These are phyloP conservation scores for Drosophila pandora DNA, from an alignment of 1,140 invertebrate species.

Conservation along the genomic window DNA sequence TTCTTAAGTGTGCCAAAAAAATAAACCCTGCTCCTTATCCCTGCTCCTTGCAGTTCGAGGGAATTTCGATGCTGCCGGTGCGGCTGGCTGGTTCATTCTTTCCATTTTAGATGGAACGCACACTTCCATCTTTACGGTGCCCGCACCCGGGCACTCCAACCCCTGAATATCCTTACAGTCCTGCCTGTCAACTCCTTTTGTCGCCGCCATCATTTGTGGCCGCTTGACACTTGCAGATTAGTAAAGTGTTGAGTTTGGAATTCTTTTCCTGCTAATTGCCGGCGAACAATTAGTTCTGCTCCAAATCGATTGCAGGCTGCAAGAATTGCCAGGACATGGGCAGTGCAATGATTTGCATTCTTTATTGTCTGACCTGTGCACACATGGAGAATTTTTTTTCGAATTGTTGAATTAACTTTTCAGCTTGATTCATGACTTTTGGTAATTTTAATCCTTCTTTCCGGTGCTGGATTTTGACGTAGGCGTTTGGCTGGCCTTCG, in stretches of 20 bases:
- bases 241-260: constrained; percentile 72
- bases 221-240: constrained; percentile 80
- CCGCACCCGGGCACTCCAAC: constrained; percentile 9
- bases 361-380: constrained; percentile 53
- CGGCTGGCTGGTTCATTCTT: constrained; percentile 45
- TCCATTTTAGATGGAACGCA: constrained; percentile 58
- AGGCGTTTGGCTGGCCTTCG: constrained; percentile 17
- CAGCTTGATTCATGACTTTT: constrained; percentile 79
- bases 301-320: constrained; percentile 61
- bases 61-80: constrained; percentile 70
- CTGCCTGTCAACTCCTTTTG: constrained; percentile 70
- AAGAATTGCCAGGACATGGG: constrained; percentile 34
- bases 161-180: constrained; percentile 2
- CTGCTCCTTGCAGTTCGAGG: constrained; percentile 43
- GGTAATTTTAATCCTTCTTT: constrained; percentile 63
- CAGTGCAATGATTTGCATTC: constrained; percentile 73
- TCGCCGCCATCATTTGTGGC: constrained; percentile 52
- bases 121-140: constrained; percentile 67
- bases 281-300: constrained; percentile 71
- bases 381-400: constrained; percentile 41
- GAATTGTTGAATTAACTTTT: constrained; percentile 72
- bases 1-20: constrained; percentile 26
- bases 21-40: constrained; percentile 50
- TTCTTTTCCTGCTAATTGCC: constrained; percentile 77
- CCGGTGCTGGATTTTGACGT: constrained; percentile 41